phyloP scores from a whole-genome alignment of 2,888 invertebrate genomes.

The Chalcis sispes region DNA sequence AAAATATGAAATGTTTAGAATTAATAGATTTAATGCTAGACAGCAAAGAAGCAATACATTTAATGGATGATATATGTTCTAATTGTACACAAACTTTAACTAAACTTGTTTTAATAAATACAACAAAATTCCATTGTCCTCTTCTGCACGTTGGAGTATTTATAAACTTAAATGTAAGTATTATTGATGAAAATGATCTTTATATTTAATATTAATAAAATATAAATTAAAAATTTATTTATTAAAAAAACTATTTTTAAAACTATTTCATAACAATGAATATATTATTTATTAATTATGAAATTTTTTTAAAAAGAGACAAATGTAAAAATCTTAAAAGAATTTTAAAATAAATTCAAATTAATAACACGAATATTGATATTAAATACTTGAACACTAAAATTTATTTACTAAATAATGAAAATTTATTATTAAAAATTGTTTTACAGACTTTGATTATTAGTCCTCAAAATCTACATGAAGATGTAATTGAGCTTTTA shows the following conservation, averaged over 20 bases:
- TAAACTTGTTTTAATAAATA: conserved; percentile 84
- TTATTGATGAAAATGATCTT: not conserved
- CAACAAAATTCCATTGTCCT: conserved; percentile 83
- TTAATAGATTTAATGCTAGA: conserved; percentile 87
- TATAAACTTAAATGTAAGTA: conserved; percentile 78
- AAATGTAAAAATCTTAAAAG: not conserved
- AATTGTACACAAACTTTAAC: conserved; percentile 81
- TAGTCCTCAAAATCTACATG: conserved; percentile 86
- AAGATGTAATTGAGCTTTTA: conserved; percentile 83
- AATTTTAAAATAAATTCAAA: not conserved
- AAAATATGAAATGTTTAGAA: conserved; percentile 81
- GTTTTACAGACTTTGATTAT: conserved; percentile 79
- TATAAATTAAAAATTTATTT: too few relatives aligned
- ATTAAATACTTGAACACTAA: not conserved
- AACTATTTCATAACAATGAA: not conserved
- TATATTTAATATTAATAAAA: too few relatives aligned
- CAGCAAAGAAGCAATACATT: conserved; percentile 82
- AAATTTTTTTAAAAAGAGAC: not conserved
- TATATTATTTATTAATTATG: not conserved
- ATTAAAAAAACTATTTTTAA: not conserved
- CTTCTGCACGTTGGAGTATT: conserved; percentile 87
- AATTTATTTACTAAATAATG: conserved; percentile 8
- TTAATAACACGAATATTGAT: not conserved
- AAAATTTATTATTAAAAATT: not conserved
- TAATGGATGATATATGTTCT: conserved; percentile 84